Conservation (phyloP, 2,888 invertebrate species). For the Macaria liturata region DNA sequence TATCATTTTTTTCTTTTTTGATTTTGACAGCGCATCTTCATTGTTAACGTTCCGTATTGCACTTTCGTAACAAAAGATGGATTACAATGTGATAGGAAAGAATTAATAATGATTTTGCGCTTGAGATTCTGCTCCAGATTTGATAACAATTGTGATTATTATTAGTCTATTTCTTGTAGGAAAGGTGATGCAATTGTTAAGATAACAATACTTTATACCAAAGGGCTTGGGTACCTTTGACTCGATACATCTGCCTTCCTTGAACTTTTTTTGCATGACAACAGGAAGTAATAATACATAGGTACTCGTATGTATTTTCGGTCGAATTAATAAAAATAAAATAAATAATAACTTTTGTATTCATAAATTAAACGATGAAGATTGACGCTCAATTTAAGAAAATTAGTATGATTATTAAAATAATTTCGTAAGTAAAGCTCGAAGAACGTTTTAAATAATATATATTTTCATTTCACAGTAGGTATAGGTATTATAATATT, state of each 20-base stretch:
- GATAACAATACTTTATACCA: constrained; percentile 62
- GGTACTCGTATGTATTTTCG: no score
- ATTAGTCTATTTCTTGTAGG: constrained; percentile 48
- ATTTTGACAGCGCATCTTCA: constrained; percentile 44
- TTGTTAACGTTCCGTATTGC: constrained; percentile 56
- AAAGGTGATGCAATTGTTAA: constrained; percentile 54
- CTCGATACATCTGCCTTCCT: constrained; percentile 56
- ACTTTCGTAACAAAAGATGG: constrained; percentile 63
- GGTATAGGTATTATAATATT: no score
- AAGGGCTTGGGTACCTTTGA: constrained; percentile 53
- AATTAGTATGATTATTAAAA: no score
- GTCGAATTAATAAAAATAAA: no score
- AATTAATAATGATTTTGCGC: constrained; percentile 22
- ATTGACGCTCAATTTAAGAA: no score
- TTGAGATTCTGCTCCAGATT: constrained; percentile 62
- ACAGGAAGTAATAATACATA: no score
- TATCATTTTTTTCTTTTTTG: no score
- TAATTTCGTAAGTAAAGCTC: no score
- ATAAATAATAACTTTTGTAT: no score
- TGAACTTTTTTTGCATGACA: constrained; percentile 28
- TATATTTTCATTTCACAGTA: no score
- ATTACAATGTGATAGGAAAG: constrained; percentile 45
- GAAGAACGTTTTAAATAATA: no score
- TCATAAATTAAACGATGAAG: no score
- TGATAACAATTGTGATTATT: constrained; percentile 72